These are phyloP conservation scores for Okamejei kenojei DNA, from an alignment of 2,797 vertebrate genomes.

Conservation along the genomic window DNA sequence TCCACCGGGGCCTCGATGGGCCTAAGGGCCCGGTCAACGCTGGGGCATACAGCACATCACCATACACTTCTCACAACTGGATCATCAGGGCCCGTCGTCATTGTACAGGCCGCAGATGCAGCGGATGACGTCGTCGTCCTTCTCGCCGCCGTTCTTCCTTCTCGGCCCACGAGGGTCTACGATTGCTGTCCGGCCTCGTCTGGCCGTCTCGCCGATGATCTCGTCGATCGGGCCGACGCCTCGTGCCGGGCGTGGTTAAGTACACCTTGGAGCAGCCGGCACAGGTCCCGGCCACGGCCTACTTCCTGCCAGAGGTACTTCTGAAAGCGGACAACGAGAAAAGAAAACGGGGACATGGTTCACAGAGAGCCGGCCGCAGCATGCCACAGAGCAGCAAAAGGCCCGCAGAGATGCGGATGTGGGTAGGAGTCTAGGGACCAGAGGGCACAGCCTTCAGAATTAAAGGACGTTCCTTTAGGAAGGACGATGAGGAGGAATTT, in stretches of 20 bases:
- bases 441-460: too few relatives aligned
- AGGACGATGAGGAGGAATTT: too few relatives aligned
- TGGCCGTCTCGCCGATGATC: constrained; percentile 91
- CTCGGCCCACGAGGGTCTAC: constrained; percentile 76
- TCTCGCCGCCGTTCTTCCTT: constrained; percentile 78
- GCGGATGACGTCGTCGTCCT: constrained; percentile 93
- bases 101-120: constrained; percentile 97
- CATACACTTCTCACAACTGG: constrained; percentile 97
- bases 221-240: constrained; percentile 92
- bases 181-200: constrained; percentile 94
- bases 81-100: constrained; percentile 97
- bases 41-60: too few relatives aligned
- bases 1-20: too few relatives aligned
- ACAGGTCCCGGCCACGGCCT: constrained; percentile 80
- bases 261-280: constrained; percentile 88
- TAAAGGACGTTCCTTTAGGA: too few relatives aligned
- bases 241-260: constrained; percentile 87
- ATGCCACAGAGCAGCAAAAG: too few relatives aligned
- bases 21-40: too few relatives aligned
- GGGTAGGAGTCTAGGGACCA: too few relatives aligned
- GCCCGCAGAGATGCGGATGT: too few relatives aligned
- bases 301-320: constrained; percentile 94
- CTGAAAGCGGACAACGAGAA: constrained; percentile 56
- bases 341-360: too few relatives aligned
- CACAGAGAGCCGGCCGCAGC: too few relatives aligned